Conservation (phyloP, 2,888 invertebrate species). For the Diabrotica balteata region DNA sequence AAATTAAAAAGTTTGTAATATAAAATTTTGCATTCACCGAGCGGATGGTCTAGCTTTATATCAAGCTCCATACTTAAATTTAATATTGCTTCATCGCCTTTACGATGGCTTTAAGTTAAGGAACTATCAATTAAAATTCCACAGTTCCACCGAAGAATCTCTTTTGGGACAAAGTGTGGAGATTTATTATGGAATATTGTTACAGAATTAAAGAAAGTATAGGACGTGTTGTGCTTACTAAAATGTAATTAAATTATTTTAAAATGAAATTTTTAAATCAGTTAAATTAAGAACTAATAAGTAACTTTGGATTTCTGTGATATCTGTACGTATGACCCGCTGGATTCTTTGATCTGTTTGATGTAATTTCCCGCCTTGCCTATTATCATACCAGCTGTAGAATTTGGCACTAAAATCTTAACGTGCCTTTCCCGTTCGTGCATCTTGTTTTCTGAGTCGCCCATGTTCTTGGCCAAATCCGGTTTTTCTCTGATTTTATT, state of each 20-base stretch:
- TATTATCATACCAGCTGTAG: slow-evolving; percentile 97
- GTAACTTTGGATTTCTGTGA: slow-evolving; percentile 96
- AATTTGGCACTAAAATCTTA: slow-evolving; percentile 95
- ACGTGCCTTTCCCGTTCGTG: slow-evolving; percentile 93
- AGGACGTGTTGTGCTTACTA: too few species aligned
- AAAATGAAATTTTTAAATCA: too few species aligned
- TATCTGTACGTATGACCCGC: slow-evolving; percentile 94
- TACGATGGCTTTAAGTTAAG: slow-evolving; percentile 7
- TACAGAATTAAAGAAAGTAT: too few species aligned
- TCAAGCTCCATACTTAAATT: slow-evolving; percentile 2
- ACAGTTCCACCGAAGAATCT: neutral
- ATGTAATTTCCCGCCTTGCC: slow-evolving; percentile 94
- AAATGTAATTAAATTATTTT: too few species aligned
- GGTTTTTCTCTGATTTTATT: slow-evolving; percentile 96
- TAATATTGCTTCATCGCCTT: slow-evolving; percentile 9
- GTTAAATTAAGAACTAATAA: too few species aligned
- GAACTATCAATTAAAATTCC: slow-evolving; percentile 17
- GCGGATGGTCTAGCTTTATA: slow-evolving; percentile 5
- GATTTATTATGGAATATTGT: too few species aligned
- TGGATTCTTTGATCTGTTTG: slow-evolving; percentile 93
- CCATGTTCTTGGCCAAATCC: slow-evolving; percentile 82
- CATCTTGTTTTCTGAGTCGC: slow-evolving; percentile 81
- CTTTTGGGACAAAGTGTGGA: too few species aligned
- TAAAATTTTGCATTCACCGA: slow-evolving; percentile 17
- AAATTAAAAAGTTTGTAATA: slow-evolving; percentile 21